Conservation (phyloP, 1,140 invertebrate species). For the Eupristina koningsbergeri region DNA sequence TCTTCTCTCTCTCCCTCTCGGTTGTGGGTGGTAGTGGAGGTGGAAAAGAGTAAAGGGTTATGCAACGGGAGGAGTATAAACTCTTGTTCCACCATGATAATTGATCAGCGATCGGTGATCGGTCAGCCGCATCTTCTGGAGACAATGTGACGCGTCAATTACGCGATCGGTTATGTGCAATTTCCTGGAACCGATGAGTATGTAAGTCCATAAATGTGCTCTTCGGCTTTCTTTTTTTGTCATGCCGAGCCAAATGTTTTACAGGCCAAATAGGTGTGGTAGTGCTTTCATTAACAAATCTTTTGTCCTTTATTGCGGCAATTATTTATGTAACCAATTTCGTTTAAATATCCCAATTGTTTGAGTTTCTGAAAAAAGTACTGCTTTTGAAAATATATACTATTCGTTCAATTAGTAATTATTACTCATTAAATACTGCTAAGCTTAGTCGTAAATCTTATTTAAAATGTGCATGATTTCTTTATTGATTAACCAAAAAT, state of each 20-base stretch:
- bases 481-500: too few species aligned
- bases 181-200: not conserved
- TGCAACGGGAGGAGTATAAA: conserved; percentile 22
- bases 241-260: not conserved
- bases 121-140: not conserved
- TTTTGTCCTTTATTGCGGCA: too few species aligned
- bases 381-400: not conserved
- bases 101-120: not conserved
- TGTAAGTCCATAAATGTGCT: not conserved
- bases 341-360: too few species aligned
- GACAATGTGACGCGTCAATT: conserved; percentile 8
- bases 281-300: not conserved
- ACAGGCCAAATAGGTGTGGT: not conserved
- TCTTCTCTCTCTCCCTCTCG: not conserved
- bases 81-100: conserved; percentile 6
- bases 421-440: too few species aligned
- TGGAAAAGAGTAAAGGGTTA: not conserved
- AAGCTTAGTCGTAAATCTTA: too few species aligned
- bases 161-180: not conserved
- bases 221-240: not conserved
- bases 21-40: not conserved
- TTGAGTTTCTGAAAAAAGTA: not conserved
- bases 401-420: not conserved
- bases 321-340: too few species aligned
- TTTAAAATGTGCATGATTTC: too few species aligned